Evolutionary conservation across 1,140 invertebrate species (phyloP).

Genomic region (Globodera ellingtonae): DNA sequence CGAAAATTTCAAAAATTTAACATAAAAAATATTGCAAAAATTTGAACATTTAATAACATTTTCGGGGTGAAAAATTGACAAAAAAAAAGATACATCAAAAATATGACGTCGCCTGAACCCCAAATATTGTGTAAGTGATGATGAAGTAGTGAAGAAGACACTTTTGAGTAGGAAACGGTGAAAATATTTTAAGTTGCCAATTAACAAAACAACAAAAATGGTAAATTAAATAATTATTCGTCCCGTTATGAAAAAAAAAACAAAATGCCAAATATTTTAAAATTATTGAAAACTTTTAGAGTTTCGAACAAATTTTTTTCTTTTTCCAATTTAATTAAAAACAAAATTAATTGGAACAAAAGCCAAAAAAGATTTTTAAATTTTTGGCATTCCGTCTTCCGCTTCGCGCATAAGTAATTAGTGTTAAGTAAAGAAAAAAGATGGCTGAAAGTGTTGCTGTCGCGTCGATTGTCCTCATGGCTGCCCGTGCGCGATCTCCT

Average conservation of each 20-base stretch:
- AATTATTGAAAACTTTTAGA: no score
- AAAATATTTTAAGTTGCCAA: background rate
- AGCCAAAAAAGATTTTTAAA: no score
- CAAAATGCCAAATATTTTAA: background rate
- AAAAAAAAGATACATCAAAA: background rate
- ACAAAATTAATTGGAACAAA: no score
- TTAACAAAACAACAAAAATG: background rate
- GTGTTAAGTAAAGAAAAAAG: no score
- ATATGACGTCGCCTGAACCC: background rate
- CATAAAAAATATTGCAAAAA: background rate
- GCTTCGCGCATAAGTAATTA: no score
- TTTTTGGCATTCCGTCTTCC: no score
- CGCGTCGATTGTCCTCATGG: no score
- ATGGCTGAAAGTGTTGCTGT: no score
- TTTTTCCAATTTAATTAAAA: no score
- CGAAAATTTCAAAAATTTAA: background rate
- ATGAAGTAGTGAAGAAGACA: background rate
- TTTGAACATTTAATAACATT: background rate
- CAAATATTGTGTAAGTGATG: no score
- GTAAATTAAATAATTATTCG: background rate
- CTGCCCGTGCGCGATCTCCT: background rate
- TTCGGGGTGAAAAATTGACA: background rate
- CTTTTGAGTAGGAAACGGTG: background rate
- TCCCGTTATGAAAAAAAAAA: background rate
- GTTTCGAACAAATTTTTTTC: no score